These are phyloP conservation scores for Theonella swinhoei DNA, from an alignment of 37 sponge, comb jelly and placozoan genomes.

Conservation along the genomic window DNA sequence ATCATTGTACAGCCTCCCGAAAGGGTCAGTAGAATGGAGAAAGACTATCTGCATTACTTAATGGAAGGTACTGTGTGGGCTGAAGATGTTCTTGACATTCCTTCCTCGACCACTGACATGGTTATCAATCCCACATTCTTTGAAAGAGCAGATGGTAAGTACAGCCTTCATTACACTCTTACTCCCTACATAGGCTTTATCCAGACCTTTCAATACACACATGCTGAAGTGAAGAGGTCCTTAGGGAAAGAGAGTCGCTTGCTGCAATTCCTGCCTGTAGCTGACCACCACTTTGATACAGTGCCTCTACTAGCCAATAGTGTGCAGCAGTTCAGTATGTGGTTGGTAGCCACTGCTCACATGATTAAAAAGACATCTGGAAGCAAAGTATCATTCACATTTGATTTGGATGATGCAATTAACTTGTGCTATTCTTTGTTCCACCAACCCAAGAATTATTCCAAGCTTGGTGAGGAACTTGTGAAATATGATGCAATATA, in stretches of 20 bases:
- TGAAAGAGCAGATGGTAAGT: constrained; percentile 29
- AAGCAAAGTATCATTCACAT: constrained; percentile 18
- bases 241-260: not conserved
- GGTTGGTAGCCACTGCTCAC: constrained; percentile 1
- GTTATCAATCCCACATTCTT: constrained; percentile 35
- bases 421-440: constrained; percentile 12
- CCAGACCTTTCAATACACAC: constrained; percentile 11
- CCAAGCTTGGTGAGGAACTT: not conserved
- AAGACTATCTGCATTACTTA: not conserved
- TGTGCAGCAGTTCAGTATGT: constrained; percentile 59
- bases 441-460: no score
- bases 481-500: constrained; percentile 39
- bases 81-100: constrained; percentile 13
- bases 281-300: constrained; percentile 1
- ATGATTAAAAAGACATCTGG: not conserved
- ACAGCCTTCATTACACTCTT: constrained; percentile 6
- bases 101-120: not conserved
- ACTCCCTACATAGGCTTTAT: constrained; percentile 18
- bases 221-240: not conserved
- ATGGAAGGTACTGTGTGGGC: constrained; percentile 27
- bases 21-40: not conserved
- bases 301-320: constrained; percentile 54
- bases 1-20: not conserved
- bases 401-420: constrained; percentile 29
- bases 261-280: not conserved